Evolutionary conservation across 2,888 invertebrate species (phyloP).

Genomic region (Dicyrtomina minuta): DNA sequence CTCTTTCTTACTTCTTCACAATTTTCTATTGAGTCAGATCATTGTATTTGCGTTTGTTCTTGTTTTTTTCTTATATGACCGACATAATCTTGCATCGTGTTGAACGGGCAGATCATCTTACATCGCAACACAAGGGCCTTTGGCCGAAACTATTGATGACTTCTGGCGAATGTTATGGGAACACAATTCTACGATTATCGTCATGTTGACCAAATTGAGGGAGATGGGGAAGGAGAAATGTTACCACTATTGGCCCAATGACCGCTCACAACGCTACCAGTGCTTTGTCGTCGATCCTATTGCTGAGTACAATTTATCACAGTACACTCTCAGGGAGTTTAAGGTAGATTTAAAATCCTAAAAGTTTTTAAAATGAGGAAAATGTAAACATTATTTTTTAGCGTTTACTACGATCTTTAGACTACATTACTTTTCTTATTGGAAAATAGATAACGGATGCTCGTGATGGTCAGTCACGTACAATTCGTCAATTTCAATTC

Average conservation of each 20-base stretch:
- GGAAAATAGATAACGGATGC: slow-evolving; percentile 78
- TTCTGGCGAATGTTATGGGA: slow-evolving; percentile 99
- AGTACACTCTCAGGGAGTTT: slow-evolving; percentile 97
- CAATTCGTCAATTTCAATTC: slow-evolving; percentile 94
- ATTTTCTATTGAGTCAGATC: background rate
- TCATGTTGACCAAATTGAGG: slow-evolving; percentile 96
- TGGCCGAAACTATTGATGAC: slow-evolving; percentile 83
- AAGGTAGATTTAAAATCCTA: slow-evolving; percentile 61
- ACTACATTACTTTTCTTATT: slow-evolving; percentile 8
- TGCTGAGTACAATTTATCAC: slow-evolving; percentile 99
- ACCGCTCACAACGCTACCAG: slow-evolving; percentile 93
- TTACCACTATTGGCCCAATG: slow-evolving; percentile 99
- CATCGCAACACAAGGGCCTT: slow-evolving; percentile 81
- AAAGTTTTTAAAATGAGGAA: background rate
- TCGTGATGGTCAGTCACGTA: slow-evolving; percentile 92
- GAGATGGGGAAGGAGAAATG: slow-evolving; percentile 99
- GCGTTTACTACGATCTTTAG: background rate
- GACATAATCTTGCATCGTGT: slow-evolving; percentile 11
- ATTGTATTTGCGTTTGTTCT: background rate
- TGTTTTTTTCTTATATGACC: slow-evolving; percentile 16
- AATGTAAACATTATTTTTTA: background rate
- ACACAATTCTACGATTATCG: slow-evolving; percentile 97
- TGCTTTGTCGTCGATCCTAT: slow-evolving; percentile 99
- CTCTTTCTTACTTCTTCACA: background rate
- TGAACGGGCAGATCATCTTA: slow-evolving; percentile 28